Evolutionary conservation across 2,888 invertebrate genomes (phyloP).

Genomic region (Erebia epiphron): DNA sequence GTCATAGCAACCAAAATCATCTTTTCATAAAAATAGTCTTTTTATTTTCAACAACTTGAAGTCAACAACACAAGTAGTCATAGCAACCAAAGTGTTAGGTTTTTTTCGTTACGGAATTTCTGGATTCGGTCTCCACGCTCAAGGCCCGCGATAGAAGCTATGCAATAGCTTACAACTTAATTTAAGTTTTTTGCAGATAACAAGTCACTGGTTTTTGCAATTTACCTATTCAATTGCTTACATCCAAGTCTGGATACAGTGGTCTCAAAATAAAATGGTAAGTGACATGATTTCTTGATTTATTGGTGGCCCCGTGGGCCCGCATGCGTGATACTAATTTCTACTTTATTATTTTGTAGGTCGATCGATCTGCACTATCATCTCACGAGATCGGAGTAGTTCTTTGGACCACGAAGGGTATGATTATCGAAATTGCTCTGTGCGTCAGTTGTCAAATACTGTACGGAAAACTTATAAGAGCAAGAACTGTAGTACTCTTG

Average conservation of each 20-base stretch:
- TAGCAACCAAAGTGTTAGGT: no score
- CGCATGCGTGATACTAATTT: neutral
- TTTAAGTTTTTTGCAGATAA: conserved; percentile 41
- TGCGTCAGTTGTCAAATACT: conserved; percentile 18
- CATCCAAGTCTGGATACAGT: conserved; percentile 23
- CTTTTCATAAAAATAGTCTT: no score
- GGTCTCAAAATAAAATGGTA: conserved; percentile 17
- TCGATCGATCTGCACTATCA: neutral
- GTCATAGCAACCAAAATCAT: no score
- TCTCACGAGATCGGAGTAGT: conserved; percentile 17
- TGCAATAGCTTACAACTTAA: no score
- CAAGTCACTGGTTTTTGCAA: conserved; percentile 27
- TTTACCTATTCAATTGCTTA: conserved; percentile 26
- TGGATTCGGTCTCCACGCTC: no score
- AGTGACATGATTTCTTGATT: neutral
- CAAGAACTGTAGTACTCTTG: conserved; percentile 8
- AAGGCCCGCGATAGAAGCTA: no score
- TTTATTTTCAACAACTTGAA: no score
- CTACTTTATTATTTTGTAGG: conserved; percentile 2
- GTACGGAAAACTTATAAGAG: neutral
- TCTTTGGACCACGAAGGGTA: conserved; percentile 18
- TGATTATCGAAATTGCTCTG: conserved; percentile 3
- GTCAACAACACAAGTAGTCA: no score
- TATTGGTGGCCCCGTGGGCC: no score
- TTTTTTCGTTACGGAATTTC: no score